Conservation (phyloP, 2,888 invertebrate genomes). For the Balanococcus diminutus region DNA sequence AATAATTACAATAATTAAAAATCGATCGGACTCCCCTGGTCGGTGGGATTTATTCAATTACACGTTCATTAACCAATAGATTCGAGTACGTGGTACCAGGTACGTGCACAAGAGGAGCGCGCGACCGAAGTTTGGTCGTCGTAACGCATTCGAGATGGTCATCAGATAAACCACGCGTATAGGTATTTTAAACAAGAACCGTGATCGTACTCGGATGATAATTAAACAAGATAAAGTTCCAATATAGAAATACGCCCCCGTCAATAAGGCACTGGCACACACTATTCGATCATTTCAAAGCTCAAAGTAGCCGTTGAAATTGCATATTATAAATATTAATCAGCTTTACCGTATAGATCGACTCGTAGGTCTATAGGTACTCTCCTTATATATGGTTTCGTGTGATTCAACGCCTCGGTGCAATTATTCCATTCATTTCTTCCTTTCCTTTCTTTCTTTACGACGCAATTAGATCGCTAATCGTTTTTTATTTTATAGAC, state of each 20-base stretch:
- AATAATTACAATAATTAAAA: conserved; percentile 23
- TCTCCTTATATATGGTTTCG: background rate
- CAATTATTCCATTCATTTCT: background rate
- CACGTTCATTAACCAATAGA: background rate
- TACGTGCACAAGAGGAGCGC: background rate
- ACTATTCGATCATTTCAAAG: background rate
- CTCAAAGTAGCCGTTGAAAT: conserved; percentile 27
- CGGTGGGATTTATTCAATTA: background rate
- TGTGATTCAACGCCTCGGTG: conserved; percentile 17
- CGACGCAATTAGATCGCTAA: conserved; percentile 17
- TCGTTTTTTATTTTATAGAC: background rate
- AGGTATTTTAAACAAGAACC: background rate
- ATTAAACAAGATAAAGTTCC: background rate
- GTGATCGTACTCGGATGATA: background rate
- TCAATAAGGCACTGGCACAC: background rate
- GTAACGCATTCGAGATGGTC: background rate
- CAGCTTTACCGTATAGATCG: background rate
- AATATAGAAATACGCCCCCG: conserved; percentile 7
- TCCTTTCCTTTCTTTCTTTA: background rate
- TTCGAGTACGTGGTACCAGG: background rate
- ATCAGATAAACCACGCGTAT: background rate
- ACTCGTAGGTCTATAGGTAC: background rate
- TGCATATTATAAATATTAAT: background rate
- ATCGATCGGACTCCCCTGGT: background rate
- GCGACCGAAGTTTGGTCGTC: background rate